Conservation (phyloP, 2,113 vertebrate genomes). For the Cercopithecus mona region DNA sequence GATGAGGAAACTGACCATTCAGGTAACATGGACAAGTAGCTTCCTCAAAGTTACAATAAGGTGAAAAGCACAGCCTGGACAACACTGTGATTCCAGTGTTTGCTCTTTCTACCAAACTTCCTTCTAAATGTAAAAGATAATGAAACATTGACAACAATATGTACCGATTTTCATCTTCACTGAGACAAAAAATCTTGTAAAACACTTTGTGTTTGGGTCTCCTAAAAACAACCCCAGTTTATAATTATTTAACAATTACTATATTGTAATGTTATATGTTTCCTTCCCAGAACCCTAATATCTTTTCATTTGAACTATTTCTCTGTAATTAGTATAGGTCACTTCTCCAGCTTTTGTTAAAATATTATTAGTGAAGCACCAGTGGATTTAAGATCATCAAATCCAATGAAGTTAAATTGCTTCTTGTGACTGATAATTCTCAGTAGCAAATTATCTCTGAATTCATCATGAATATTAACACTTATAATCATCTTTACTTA, state of each 20-base stretch:
- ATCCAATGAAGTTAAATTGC: slow-evolving; percentile 75
- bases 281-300: not conserved
- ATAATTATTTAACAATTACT: not conserved
- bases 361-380: slow-evolving; percentile 67
- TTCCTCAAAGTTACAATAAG: not conserved
- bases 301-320: not conserved
- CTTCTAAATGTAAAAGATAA: not conserved
- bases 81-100: not conserved
- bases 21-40: not conserved
- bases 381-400: slow-evolving; percentile 50
- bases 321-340: slow-evolving; percentile 12
- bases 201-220: not conserved
- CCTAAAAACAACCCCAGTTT: not conserved
- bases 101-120: not conserved
- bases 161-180: not conserved
- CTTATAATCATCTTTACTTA: slow-evolving; percentile 63
- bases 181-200: not conserved
- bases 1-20: not conserved
- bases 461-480: slow-evolving; percentile 71
- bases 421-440: slow-evolving; percentile 71
- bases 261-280: not conserved
- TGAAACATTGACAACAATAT: not conserved
- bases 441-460: slow-evolving; percentile 66
- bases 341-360: slow-evolving; percentile 66
- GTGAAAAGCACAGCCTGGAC: not conserved